Evolutionary conservation across 2,888 invertebrate genomes (phyloP).

Genomic region (Melipona bicolor): DNA sequence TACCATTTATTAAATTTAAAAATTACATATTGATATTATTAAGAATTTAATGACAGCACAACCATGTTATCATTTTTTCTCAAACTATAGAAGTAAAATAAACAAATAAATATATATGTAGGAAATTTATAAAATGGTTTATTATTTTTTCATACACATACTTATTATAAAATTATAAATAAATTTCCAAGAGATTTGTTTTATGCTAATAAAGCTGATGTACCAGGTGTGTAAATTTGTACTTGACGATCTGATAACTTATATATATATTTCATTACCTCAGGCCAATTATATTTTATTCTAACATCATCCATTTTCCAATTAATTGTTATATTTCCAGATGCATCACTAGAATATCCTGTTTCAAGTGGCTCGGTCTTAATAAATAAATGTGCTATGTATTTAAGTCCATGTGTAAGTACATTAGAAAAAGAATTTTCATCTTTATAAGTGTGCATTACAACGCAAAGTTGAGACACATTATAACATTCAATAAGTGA

Average conservation of each 20-base stretch:
- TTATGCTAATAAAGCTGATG: conserved; percentile 62
- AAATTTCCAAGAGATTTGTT: conserved; percentile 5
- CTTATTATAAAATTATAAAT: conserved; percentile 1
- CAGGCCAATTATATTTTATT: conserved; percentile 75
- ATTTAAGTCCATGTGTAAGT: conserved; percentile 87
- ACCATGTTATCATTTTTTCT: not conserved
- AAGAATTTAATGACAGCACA: not conserved
- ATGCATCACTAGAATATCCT: conserved; percentile 90
- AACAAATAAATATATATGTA: not conserved
- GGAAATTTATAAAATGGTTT: not conserved
- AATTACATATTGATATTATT: not conserved
- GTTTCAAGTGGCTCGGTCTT: conserved; percentile 89
- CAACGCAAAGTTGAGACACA: conserved; percentile 75
- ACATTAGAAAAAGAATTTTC: conserved; percentile 84
- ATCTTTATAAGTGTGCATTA: conserved; percentile 81
- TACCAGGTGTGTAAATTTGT: conserved; percentile 90
- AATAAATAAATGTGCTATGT: conserved; percentile 87
- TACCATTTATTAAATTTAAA: not conserved
- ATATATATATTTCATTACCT: conserved; percentile 86
- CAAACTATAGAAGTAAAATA: not conserved
- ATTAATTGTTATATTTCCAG: conserved; percentile 88
- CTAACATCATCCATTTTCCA: conserved; percentile 78
- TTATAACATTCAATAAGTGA: conserved; percentile 74
- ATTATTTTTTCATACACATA: conserved; percentile 2
- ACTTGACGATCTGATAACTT: conserved; percentile 91